Conservation (phyloP, 2,888 invertebrate species). For the Archaeoteleia sp. region DNA sequence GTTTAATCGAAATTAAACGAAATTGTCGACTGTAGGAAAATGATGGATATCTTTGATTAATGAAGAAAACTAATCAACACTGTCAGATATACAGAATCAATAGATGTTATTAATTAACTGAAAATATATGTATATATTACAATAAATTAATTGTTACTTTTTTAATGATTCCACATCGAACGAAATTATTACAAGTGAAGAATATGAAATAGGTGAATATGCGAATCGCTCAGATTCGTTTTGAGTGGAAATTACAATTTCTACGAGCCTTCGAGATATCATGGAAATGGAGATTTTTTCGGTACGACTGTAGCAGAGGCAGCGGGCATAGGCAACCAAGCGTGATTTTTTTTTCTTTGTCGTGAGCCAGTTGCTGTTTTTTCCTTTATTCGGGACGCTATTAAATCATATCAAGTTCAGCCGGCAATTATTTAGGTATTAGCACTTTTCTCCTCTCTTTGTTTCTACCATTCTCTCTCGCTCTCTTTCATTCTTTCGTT, state of each 20-base stretch:
- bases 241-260: conserved; percentile 4
- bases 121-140: too few relatives aligned
- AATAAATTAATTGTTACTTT: too few relatives aligned
- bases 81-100: too few relatives aligned
- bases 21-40: too few relatives aligned
- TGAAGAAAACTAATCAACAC: too few relatives aligned
- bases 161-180: not conserved
- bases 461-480: too few relatives aligned
- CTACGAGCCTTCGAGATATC: not conserved
- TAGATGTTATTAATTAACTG: too few relatives aligned
- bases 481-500: not conserved
- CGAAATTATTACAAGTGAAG: not conserved
- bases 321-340: not conserved
- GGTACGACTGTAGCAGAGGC: not conserved
- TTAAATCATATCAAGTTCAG: conserved; percentile 70
- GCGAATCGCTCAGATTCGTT: not conserved
- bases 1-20: too few relatives aligned
- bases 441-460: conserved; percentile 59
- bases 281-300: conserved; percentile 8
- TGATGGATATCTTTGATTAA: too few relatives aligned
- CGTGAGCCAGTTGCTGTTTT: conserved; percentile 44
- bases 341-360: conserved; percentile 51
- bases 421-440: conserved; percentile 71
- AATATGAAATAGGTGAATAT: conserved; percentile 1
- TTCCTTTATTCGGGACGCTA: conserved; percentile 53